Evolutionary conservation across 2,888 invertebrate genomes (phyloP), one percentile per base, ranked within the genome.

Genomic region (Micoletzkya japonica): DNA sequence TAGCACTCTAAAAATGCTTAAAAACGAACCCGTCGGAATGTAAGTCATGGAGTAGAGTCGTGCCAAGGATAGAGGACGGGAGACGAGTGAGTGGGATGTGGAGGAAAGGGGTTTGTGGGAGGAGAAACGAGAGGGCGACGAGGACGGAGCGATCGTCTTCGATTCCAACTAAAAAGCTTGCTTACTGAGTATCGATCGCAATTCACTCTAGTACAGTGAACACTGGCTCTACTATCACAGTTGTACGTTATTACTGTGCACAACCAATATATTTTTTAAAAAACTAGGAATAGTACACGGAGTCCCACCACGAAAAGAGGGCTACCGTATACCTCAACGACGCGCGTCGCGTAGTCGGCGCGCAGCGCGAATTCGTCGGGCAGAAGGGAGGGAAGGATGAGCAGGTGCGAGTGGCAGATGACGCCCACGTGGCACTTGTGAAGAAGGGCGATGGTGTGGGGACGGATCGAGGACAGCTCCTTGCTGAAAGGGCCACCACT

Each of bases 391-490:
- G 97, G 96, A 72, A 98, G 92, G 71, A 98, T 87, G 1, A 95
- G 87, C 24, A 93, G 92, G 30, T 95, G 88, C 24, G 92, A 91
- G 86, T 97, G 96, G 93, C 95, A 97, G 32, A 94, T 93, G 69
- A 98, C 88, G 0, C 96, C 97, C 70, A 98, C 92, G 87, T 97
- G 97, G 87, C 96, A 97, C 88, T 97, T 97, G 88, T 94, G 94
- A 70, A 97, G 88, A 56, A 97, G 88, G 80, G 92, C 92, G 4
- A 95, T 91, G 68, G 95, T 93, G 83, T 58, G 49, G 14, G 32
- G 14, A 2, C 37, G 30, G 17, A 66, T 20, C 1, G 54, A 54
- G 7, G 66, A 66, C 4, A 66, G 50, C n/a, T 52, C 64, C 20
- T 52, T 49, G 6, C 64, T 64, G 34, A 32, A 64, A n/a, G 20